These are phyloP conservation scores for Yoshiicerus persimilis DNA, from an alignment of 1,140 invertebrate species.

Conservation along the genomic window DNA sequence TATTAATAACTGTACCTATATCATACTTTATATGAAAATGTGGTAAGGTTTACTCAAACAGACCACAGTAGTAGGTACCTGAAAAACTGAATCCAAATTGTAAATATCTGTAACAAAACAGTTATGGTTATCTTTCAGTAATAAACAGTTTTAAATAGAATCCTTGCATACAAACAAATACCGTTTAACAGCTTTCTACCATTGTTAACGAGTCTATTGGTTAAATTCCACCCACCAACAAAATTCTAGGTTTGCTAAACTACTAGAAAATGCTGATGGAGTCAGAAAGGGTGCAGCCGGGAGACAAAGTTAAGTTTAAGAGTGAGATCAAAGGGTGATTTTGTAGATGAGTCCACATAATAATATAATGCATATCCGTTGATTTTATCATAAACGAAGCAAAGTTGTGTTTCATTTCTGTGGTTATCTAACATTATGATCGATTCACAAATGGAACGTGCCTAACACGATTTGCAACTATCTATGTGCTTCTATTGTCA, in stretches of 20 bases:
- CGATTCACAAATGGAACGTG: conserved; percentile 41
- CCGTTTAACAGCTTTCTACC: not conserved
- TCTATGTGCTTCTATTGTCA: not conserved
- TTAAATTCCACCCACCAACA: not conserved
- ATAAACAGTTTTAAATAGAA: too few species aligned
- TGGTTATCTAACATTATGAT: not conserved
- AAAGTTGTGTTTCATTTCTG: not conserved
- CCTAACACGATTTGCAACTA: conserved; percentile 33
- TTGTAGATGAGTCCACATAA: not conserved
- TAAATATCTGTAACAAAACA: too few species aligned
- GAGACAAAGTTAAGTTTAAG: not conserved
- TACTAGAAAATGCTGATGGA: not conserved
- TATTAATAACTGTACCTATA: too few species aligned
- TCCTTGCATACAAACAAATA: too few species aligned
- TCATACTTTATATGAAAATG: too few species aligned
- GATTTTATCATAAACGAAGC: not conserved
- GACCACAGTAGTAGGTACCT: too few species aligned
- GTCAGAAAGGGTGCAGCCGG: not conserved
- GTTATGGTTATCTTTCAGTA: too few species aligned
- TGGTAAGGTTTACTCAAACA: too few species aligned
- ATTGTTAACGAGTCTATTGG: not conserved
- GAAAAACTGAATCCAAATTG: too few species aligned
- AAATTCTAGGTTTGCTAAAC: not conserved
- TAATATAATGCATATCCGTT: not conserved
- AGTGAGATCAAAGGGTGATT: not conserved